These are phyloP conservation scores for Stenichneumon culpator DNA, from an alignment of 2,888 invertebrate genomes.

Conservation along the genomic window DNA sequence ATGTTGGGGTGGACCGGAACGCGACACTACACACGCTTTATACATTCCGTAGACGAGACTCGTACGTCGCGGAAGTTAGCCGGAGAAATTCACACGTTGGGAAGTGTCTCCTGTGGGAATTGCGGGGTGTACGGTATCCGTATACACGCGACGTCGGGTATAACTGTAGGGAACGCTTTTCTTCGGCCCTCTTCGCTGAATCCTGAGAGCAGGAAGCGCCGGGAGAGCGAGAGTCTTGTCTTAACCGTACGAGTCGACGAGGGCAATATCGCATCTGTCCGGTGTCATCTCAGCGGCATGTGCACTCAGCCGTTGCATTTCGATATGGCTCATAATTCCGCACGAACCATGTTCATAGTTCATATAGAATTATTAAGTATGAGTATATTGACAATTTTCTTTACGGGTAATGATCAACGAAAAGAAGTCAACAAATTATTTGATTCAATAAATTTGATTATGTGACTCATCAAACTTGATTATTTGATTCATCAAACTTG, in stretches of 20 bases:
- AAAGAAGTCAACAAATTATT: too few species aligned
- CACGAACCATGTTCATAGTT: too few species aligned
- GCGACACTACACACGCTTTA: not conserved
- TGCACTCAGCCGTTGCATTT: constrained; percentile 75
- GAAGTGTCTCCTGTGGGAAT: constrained; percentile 58
- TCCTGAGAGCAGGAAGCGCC: constrained; percentile 78
- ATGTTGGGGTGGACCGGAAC: not conserved
- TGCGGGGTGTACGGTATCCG: constrained; percentile 50
- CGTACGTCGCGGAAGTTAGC: constrained; percentile 56
- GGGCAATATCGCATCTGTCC: constrained; percentile 83
- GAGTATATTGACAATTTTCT: too few species aligned
- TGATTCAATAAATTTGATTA: too few species aligned
- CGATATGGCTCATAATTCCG: constrained; percentile 13
- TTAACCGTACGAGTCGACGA: constrained; percentile 53
- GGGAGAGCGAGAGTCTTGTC: constrained; percentile 59
- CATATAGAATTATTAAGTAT: too few species aligned
- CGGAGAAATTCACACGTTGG: constrained; percentile 55
- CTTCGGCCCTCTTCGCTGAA: constrained; percentile 38
- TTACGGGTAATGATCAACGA: too few species aligned
- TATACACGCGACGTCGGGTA: constrained; percentile 26
- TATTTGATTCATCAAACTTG: too few species aligned
- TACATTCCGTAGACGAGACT: constrained; percentile 9
- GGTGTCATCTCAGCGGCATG: constrained; percentile 79
- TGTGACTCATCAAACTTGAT: too few species aligned
- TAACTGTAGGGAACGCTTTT: constrained; percentile 31